Evolutionary conservation across 2,888 invertebrate genomes (phyloP).

Genomic region (Adineta ricciae): DNA sequence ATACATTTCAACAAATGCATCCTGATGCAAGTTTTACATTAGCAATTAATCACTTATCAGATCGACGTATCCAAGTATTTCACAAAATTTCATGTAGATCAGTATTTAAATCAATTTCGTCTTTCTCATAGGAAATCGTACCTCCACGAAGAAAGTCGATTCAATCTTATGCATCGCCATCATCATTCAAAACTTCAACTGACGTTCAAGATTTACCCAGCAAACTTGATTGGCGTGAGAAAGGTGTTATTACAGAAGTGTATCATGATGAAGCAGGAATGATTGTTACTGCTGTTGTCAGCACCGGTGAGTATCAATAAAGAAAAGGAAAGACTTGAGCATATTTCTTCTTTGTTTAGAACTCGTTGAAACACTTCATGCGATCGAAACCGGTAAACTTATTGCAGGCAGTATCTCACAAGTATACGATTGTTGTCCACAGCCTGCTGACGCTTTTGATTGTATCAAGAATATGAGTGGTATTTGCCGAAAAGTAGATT

Average conservation of each 20-base stretch:
- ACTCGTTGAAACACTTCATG: background rate
- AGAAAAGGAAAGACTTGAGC: background rate
- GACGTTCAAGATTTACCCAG: constrained; percentile 8
- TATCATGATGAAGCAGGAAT: background rate
- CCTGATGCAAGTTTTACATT: constrained; percentile 6
- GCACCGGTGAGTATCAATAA: background rate
- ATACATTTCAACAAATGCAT: background rate
- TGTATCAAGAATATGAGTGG: background rate
- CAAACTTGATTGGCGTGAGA: background rate
- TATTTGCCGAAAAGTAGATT: background rate
- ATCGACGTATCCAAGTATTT: constrained; percentile 7
- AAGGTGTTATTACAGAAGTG: background rate
- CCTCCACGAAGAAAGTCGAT: background rate
- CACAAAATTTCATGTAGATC: background rate
- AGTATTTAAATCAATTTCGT: background rate
- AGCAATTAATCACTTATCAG: constrained; percentile 29
- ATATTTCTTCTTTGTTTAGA: background rate
- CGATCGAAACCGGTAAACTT: background rate
- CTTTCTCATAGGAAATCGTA: background rate
- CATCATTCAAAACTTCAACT: constrained; percentile 1
- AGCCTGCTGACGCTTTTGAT: background rate
- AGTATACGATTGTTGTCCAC: background rate
- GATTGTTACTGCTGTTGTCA: background rate
- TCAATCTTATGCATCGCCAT: too few relatives aligned
- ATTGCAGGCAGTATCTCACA: background rate